These are phyloP conservation scores for Trididemnum clinides DNA, from an alignment of 23 tunicate genomes.

Conservation along the genomic window DNA sequence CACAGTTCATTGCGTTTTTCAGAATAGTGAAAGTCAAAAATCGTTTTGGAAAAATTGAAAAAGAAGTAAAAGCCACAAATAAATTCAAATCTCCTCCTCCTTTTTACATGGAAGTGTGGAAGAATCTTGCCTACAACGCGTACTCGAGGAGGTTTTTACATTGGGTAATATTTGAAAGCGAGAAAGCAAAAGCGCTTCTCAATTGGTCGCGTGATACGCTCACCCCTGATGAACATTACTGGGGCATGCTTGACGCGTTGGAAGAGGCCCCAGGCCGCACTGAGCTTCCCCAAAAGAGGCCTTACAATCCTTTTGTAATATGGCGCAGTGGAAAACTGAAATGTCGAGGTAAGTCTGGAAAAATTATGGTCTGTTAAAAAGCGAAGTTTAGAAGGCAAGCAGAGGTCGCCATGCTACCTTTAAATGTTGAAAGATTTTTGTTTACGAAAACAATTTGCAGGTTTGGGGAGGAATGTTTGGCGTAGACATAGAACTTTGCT, in stretches of 20 bases:
- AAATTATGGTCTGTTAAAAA: too few species aligned
- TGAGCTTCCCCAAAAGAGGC: not conserved
- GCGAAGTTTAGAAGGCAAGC: too few species aligned
- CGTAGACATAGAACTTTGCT: too few species aligned
- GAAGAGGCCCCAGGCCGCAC: slow-evolving; percentile 49
- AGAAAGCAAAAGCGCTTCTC: slow-evolving; percentile 44
- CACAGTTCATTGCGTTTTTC: too few species aligned
- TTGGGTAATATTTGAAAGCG: slow-evolving; percentile 59
- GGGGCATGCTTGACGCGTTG: slow-evolving; percentile 53
- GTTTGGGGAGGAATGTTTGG: too few species aligned
- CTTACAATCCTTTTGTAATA: not conserved
- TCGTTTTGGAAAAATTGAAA: slow-evolving; percentile 1
- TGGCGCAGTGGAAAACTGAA: too few species aligned
- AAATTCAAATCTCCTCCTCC: slow-evolving; percentile 53
- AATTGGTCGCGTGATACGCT: slow-evolving; percentile 70
- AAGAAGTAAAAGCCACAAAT: slow-evolving; percentile 16
- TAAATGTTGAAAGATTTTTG: too few species aligned
- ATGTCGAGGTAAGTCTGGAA: too few species aligned
- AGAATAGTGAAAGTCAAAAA: too few species aligned
- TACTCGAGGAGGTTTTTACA: slow-evolving; percentile 52
- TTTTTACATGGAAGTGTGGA: slow-evolving; percentile 54
- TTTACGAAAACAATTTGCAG: too few species aligned
- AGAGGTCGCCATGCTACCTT: too few species aligned
- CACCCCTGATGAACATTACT: slow-evolving; percentile 77
- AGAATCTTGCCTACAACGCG: slow-evolving; percentile 70